Conservation (phyloP, 2,113 vertebrate genomes). For the Collichthys lucidus region DNA sequence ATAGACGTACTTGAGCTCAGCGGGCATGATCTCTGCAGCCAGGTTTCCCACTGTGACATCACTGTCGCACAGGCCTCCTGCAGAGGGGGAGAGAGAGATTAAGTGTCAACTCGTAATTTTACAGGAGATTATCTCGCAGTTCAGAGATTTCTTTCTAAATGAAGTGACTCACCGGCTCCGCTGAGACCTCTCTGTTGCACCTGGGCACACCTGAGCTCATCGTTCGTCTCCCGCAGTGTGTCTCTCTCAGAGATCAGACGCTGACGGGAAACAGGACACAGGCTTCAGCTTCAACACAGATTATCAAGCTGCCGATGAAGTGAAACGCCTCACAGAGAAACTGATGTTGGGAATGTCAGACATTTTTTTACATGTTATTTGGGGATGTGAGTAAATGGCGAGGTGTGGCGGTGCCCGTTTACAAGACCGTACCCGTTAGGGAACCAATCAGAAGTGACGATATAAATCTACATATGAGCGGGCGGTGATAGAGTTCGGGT, state of each 20-base stretch:
- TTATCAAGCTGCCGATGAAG: not conserved
- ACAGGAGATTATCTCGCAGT: not conserved
- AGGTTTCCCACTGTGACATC: constrained; percentile 84
- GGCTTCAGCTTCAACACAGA: not conserved
- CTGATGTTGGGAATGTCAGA: too few relatives aligned
- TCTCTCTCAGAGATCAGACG: constrained; percentile 88
- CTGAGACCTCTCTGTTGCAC: constrained; percentile 87
- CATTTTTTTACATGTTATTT: too few relatives aligned
- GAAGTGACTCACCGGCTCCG: constrained; percentile 83
- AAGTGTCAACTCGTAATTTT: not conserved
- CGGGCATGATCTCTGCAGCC: constrained; percentile 91
- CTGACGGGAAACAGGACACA: constrained; percentile 69
- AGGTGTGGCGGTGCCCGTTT: too few relatives aligned
- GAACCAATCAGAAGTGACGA: too few relatives aligned
- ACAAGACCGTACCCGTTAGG: too few relatives aligned
- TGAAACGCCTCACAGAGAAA: too few relatives aligned
- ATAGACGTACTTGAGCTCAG: constrained; percentile 88
- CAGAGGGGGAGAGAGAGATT: constrained; percentile 26
- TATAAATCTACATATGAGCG: too few relatives aligned
- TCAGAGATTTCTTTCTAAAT: not conserved
- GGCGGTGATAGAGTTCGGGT: too few relatives aligned
- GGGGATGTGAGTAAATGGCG: too few relatives aligned
- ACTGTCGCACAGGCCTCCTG: constrained; percentile 82
- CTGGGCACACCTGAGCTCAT: constrained; percentile 90
- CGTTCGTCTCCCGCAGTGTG: constrained; percentile 89